phyloP scores from a whole-genome alignment of 2,113 vertebrate genomes.

The Vulpes lagopus region DNA sequence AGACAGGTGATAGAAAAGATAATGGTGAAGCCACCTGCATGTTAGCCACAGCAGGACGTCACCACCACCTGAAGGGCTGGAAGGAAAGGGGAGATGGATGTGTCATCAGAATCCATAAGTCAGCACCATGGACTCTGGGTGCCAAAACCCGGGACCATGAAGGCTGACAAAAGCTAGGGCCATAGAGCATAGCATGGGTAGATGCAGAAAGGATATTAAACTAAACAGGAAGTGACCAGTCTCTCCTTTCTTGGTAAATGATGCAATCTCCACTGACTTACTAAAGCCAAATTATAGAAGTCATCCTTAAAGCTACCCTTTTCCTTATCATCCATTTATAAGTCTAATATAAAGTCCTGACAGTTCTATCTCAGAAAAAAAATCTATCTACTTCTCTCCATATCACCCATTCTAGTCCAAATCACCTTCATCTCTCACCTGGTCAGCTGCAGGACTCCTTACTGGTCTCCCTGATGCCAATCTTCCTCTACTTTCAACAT shows the following conservation, averaged over 20 bases:
- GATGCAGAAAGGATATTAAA: not conserved
- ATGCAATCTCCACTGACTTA: not conserved
- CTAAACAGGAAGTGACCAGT: not conserved
- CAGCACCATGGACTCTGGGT: not conserved
- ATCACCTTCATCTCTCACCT: not conserved
- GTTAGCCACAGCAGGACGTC: not conserved
- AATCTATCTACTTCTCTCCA: not conserved
- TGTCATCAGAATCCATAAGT: not conserved
- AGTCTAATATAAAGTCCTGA: not conserved
- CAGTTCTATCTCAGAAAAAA: not conserved
- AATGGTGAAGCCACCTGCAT: not conserved
- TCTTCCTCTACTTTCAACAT: not conserved
- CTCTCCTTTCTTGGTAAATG: not conserved
- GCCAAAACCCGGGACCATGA: not conserved
- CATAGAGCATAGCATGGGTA: not conserved
- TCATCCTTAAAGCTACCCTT: not conserved
- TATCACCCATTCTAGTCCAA: not conserved
- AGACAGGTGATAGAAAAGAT: not conserved
- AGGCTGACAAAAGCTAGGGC: not conserved
- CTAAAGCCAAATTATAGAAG: not conserved
- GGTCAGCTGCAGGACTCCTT: not conserved
- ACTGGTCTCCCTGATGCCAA: not conserved
- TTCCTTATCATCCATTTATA: not conserved
- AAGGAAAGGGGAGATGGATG: not conserved
- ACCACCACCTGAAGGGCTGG: not conserved